Percentiles rank a stretch among this genome's conserved stretches.
phyloP scores from a whole-genome alignment of 2,888 invertebrate species.

The Emmelina monodactyla region DNA sequence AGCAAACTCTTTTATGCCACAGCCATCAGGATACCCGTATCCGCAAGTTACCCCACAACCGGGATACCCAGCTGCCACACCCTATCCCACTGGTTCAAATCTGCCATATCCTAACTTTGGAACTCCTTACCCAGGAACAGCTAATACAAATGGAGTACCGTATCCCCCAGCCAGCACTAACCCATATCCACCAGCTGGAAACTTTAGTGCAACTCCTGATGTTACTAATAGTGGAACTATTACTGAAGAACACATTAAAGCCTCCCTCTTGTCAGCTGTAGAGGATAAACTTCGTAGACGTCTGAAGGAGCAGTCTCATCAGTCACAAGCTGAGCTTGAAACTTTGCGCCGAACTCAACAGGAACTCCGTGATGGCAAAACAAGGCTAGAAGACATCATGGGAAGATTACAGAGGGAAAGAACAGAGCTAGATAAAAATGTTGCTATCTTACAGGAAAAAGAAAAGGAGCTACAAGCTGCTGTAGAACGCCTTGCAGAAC shows the following conservation, averaged over 20 bases:
- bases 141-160: constrained; percentile 35
- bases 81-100: constrained; percentile 47
- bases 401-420: constrained; percentile 78
- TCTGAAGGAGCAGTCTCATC: constrained; percentile 88
- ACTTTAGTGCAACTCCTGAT: constrained; percentile 28
- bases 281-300: constrained; percentile 91
- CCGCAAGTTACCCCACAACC: constrained; percentile 31
- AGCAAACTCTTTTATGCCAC: constrained; percentile 47
- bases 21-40: constrained; percentile 53
- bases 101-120: constrained; percentile 63
- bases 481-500: constrained; percentile 76
- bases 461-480: constrained; percentile 85
- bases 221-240: constrained; percentile 78
- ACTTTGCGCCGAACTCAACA: constrained; percentile 87
- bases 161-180: constrained; percentile 30
- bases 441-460: constrained; percentile 83
- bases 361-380: constrained; percentile 85
- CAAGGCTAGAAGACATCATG: constrained; percentile 81
- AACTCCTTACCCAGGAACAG: constrained; percentile 39
- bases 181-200: constrained; percentile 35
- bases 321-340: constrained; percentile 90
- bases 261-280: constrained; percentile 92
- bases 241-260: constrained; percentile 93
- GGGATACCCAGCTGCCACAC: constrained; percentile 43
- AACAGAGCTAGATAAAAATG: constrained; percentile 84